Conservation (phyloP, 2,888 invertebrate species). For the Operophtera brumata region DNA sequence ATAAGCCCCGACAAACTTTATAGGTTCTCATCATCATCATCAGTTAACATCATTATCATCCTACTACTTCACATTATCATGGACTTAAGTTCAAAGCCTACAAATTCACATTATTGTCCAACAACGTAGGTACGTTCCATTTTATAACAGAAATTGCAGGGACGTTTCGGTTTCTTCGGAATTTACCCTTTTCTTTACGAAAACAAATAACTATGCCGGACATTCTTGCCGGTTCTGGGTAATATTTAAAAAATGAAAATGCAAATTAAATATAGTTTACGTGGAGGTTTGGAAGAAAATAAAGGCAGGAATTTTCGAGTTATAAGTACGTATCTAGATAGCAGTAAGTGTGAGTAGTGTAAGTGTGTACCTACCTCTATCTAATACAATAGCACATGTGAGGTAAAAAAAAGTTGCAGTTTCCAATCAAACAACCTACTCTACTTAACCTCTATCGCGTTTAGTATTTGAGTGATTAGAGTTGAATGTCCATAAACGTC, state of each 20-base stretch:
- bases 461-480: constrained; percentile 11
- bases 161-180: neutral
- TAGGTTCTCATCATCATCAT: too few relatives aligned
- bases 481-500: constrained; percentile 19
- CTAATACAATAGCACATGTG: too few relatives aligned
- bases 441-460: constrained; percentile 6
- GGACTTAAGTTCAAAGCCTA: too few relatives aligned
- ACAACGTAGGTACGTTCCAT: neutral
- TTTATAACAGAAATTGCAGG: constrained; percentile 11
- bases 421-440: neutral
- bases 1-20: too few relatives aligned
- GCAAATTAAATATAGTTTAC: neutral
- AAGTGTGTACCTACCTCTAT: too few relatives aligned
- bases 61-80: too few relatives aligned
- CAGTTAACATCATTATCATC: too few relatives aligned
- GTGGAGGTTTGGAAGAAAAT: neutral
- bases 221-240: constrained; percentile 5
- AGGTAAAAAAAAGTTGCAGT: too few relatives aligned
- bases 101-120: too few relatives aligned
- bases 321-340: too few relatives aligned
- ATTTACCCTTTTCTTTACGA: constrained; percentile 45
- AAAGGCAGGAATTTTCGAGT: too few relatives aligned
- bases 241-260: constrained; percentile 1
- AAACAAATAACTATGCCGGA: constrained; percentile 41
- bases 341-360: too few relatives aligned